Conservation (phyloP, 2,113 vertebrate genomes). For the Theristicus caerulescens region DNA sequence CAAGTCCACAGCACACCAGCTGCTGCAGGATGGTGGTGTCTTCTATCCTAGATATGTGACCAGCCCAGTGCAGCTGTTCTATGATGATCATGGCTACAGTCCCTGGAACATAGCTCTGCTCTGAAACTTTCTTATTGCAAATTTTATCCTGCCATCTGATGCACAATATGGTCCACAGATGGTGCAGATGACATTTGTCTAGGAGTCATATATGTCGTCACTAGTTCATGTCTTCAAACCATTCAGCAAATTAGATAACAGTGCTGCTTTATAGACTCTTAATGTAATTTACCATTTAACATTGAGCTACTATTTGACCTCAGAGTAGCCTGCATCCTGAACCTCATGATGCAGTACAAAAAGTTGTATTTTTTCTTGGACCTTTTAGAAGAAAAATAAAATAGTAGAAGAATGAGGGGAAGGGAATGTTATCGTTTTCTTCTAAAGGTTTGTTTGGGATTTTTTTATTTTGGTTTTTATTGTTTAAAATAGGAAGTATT, state of each 20-base stretch:
- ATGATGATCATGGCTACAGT: constrained; percentile 42
- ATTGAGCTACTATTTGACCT: neutral
- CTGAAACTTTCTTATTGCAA: constrained; percentile 45
- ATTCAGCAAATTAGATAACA: neutral
- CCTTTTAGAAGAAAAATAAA: neutral
- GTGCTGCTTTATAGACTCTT: neutral
- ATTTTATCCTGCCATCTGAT: constrained; percentile 59
- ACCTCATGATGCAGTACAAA: neutral
- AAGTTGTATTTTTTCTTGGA: neutral
- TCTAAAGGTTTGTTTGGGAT: neutral
- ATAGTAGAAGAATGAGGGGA: neutral
- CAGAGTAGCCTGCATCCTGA: neutral
- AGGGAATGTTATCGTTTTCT: neutral
- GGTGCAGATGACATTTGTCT: constrained; percentile 64
- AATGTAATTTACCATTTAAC: neutral
- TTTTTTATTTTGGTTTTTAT: neutral
- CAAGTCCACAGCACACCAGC: neutral
- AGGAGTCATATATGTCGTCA: constrained; percentile 39
- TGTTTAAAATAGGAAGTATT: neutral
- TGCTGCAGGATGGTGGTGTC: neutral
- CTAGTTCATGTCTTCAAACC: constrained; percentile 31
- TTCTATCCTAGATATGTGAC: neutral
- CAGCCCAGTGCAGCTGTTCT: constrained; percentile 5
- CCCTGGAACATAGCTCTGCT: constrained; percentile 43
- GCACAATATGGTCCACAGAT: constrained; percentile 63